A percentile compares a stretch with the other conserved stretches of the same genome.
These are phyloP conservation scores for Pseudomugil gertrudae DNA, from an alignment of 2,797 vertebrate species.

Conservation along the genomic window DNA sequence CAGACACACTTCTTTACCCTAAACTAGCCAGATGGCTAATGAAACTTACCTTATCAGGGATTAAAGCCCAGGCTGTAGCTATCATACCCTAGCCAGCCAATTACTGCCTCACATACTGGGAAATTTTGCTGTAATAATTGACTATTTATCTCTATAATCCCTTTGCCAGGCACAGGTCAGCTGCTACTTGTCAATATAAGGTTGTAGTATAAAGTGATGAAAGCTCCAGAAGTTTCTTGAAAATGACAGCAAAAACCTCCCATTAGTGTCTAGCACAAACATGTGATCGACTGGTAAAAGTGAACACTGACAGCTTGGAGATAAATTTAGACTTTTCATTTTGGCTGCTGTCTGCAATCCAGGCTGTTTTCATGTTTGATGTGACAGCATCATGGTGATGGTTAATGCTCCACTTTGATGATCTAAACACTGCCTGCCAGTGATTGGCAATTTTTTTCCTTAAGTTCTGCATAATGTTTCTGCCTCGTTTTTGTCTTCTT, in stretches of 20 bases:
- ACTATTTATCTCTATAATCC: conserved; percentile 78
- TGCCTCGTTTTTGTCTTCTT: conserved; percentile 17
- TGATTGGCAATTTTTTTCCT: conserved; percentile 62
- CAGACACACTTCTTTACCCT: conserved; percentile 56
- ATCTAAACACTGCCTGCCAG: conserved; percentile 73
- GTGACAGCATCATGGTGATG: conserved; percentile 67
- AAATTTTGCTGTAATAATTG: conserved; percentile 68
- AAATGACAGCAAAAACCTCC: conserved; percentile 75
- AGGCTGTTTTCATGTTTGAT: conserved; percentile 62
- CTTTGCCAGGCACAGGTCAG: conserved; percentile 73
- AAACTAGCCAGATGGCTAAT: conserved; percentile 76
- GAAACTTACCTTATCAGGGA: conserved; percentile 81
- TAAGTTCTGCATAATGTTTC: conserved; percentile 41
- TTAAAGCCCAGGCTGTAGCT: conserved; percentile 75
- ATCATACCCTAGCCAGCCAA: conserved; percentile 68
- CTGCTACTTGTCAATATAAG: conserved; percentile 74
- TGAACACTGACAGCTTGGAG: conserved; percentile 69
- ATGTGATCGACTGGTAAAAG: conserved; percentile 75
- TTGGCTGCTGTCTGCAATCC: conserved; percentile 54
- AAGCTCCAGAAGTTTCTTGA: conserved; percentile 57
- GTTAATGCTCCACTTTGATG: conserved; percentile 71
- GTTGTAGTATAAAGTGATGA: conserved; percentile 63
- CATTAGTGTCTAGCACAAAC: conserved; percentile 57
- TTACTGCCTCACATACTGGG: conserved; percentile 62
- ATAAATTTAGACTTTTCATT: conserved; percentile 73